phyloP scores from a whole-genome alignment of 1,140 invertebrate genomes.

The Lordiphosa mommai region DNA sequence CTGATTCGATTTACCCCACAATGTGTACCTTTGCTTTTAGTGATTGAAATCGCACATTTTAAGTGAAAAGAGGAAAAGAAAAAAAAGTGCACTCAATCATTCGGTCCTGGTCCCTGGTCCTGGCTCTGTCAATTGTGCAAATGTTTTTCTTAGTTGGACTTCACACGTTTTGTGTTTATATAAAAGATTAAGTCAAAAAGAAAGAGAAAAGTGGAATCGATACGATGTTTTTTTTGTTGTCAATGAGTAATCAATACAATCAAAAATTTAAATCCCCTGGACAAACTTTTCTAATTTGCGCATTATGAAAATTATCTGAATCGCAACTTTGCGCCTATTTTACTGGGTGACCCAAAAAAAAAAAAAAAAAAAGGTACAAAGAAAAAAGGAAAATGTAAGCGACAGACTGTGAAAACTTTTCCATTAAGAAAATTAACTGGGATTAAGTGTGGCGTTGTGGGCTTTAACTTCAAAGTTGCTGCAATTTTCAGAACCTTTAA shows the following conservation, averaged over 20 bases:
- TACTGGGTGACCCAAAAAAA: neutral
- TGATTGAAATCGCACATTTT: slow-evolving; percentile 77
- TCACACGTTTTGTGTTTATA: slow-evolving; percentile 52
- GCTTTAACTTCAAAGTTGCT: slow-evolving; percentile 42
- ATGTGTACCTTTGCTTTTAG: slow-evolving; percentile 74
- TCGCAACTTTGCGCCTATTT: neutral
- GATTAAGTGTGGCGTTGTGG: slow-evolving; percentile 57
- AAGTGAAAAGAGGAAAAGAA: slow-evolving; percentile 72
- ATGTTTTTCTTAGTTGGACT: slow-evolving; percentile 56
- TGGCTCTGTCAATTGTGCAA: slow-evolving; percentile 33
- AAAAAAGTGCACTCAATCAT: slow-evolving; percentile 75
- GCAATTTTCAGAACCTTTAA: slow-evolving; percentile 69
- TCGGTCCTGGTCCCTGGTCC: slow-evolving; percentile 20
- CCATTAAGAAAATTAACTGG: slow-evolving; percentile 77
- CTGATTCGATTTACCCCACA: slow-evolving; percentile 43
- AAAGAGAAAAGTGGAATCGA: slow-evolving; percentile 40
- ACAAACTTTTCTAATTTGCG: slow-evolving; percentile 71
- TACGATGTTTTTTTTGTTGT: slow-evolving; percentile 49
- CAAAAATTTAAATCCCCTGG: slow-evolving; percentile 49
- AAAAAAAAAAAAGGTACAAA: slow-evolving; percentile 16
- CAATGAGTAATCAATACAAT: slow-evolving; percentile 65
- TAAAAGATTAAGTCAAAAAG: slow-evolving; percentile 63
- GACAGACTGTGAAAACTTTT: slow-evolving; percentile 62
- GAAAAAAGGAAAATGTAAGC: slow-evolving; percentile 34
- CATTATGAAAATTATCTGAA: slow-evolving; percentile 68